phyloP scores from a whole-genome alignment of 2,797 vertebrate species.

The Muscicapa striata region DNA sequence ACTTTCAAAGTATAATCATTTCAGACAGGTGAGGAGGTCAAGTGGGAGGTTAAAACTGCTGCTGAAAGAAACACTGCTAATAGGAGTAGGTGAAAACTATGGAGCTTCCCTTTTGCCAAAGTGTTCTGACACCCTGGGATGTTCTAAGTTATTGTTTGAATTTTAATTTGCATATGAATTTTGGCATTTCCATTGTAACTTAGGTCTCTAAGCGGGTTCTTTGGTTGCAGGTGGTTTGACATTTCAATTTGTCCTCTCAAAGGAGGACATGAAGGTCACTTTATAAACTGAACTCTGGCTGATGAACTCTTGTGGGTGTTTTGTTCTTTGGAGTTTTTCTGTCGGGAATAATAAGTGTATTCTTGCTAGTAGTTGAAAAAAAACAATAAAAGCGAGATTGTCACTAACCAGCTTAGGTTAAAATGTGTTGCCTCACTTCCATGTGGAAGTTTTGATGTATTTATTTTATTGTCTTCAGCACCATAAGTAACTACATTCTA shows the following conservation, averaged over 20 bases:
- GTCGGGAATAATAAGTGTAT: background rate
- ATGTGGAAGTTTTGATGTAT: background rate
- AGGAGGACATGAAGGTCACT: background rate
- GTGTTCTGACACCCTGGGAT: no score
- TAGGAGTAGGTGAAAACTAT: background rate
- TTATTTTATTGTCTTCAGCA: background rate
- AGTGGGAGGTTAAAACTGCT: background rate
- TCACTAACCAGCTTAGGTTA: background rate
- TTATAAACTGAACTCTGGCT: background rate
- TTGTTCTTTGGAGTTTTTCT: background rate
- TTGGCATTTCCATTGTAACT: background rate
- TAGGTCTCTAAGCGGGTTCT: background rate
- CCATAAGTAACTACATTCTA: background rate
- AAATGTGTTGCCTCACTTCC: background rate
- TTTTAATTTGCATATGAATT: background rate
- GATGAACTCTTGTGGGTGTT: background rate
- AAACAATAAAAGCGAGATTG: background rate
- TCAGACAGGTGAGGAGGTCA: background rate
- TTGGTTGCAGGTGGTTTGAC: background rate
- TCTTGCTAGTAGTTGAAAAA: background rate
- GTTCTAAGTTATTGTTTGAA: background rate
- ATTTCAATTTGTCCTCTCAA: background rate
- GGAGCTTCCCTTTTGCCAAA: background rate
- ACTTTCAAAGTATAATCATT: background rate
- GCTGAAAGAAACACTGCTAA: background rate